phyloP scores from a whole-genome alignment of 1,140 invertebrate genomes.

The Sinonovacula constricta region DNA sequence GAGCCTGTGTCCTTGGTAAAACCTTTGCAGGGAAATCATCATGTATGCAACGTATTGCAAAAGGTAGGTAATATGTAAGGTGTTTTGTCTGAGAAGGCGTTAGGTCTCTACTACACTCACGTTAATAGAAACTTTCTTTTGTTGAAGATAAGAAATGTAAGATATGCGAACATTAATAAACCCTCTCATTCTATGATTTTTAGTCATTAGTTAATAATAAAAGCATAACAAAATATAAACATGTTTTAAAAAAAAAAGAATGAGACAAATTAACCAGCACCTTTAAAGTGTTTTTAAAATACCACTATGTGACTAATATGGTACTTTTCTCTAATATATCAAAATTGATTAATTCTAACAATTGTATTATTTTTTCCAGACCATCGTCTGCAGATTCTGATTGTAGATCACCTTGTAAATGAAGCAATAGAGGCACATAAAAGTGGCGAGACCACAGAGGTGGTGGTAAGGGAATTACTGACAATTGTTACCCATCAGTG shows the following conservation, averaged over 20 bases:
- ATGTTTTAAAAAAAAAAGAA: no score
- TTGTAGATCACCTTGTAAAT: slow-evolving; percentile 70
- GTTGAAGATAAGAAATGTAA: neutral
- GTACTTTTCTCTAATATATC: no score
- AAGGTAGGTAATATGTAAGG: slow-evolving; percentile 66
- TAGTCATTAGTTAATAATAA: no score
- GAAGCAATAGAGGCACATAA: slow-evolving; percentile 77
- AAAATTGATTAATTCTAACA: no score
- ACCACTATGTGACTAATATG: no score
- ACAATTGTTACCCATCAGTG: no score
- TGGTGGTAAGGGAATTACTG: slow-evolving; percentile 37
- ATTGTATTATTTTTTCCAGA: slow-evolving; percentile 69
- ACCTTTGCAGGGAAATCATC: slow-evolving; percentile 77
- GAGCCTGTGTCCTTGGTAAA: slow-evolving; percentile 77
- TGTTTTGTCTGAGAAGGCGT: neutral
- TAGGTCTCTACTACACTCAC: neutral
- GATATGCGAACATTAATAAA: no score
- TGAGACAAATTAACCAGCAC: no score
- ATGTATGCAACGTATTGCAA: slow-evolving; percentile 65
- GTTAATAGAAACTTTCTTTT: neutral
- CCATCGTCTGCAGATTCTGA: slow-evolving; percentile 70
- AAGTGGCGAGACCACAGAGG: slow-evolving; percentile 64
- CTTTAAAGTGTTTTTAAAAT: no score
- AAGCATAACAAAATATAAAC: no score
- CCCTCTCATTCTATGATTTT: no score